Percentiles rank a stretch among this genome's conserved stretches.
Conservation (phyloP, 2,797 vertebrate species). For the Cynopterus sphinx region DNA sequence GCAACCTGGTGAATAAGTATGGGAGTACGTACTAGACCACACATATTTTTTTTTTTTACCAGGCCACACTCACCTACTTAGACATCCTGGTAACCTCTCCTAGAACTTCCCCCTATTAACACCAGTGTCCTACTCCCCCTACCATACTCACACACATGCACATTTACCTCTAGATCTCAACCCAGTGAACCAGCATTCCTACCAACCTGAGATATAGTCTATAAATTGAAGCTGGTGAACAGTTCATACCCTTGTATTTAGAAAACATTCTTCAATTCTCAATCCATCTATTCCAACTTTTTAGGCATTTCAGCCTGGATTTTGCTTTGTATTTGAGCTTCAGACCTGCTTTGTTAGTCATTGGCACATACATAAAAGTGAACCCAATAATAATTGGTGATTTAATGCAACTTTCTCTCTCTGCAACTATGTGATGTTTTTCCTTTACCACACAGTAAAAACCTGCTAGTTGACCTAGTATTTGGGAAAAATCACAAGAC, state of each 20-base stretch:
- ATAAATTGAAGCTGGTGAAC: not conserved
- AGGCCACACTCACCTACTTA: not conserved
- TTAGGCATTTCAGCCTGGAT: not conserved
- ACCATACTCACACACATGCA: not conserved
- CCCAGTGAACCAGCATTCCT: not conserved
- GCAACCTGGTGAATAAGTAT: slow-evolving; percentile 44
- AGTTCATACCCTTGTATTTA: not conserved
- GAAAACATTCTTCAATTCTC: not conserved
- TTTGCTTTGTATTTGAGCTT: slow-evolving; percentile 19
- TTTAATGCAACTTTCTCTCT: slow-evolving; percentile 22
- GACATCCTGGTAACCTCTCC: not conserved
- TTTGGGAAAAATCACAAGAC: slow-evolving; percentile 48
- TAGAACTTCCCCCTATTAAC: not conserved
- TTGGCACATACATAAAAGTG: not conserved
- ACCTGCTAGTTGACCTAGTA: not conserved
- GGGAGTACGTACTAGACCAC: slow-evolving; percentile 13
- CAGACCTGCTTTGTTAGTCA: not conserved
- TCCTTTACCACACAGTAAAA: slow-evolving; percentile 31
- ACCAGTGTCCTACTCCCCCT: not conserved
- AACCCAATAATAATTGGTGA: slow-evolving; percentile 21
- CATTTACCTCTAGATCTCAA: not conserved
- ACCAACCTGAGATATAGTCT: not conserved
- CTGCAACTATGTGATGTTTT: slow-evolving; percentile 24
- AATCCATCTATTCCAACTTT: not conserved
- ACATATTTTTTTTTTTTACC: not conserved